These are phyloP conservation scores for Campylomormyrus tamandua DNA, from an alignment of 2,113 vertebrate genomes.

Conservation along the genomic window DNA sequence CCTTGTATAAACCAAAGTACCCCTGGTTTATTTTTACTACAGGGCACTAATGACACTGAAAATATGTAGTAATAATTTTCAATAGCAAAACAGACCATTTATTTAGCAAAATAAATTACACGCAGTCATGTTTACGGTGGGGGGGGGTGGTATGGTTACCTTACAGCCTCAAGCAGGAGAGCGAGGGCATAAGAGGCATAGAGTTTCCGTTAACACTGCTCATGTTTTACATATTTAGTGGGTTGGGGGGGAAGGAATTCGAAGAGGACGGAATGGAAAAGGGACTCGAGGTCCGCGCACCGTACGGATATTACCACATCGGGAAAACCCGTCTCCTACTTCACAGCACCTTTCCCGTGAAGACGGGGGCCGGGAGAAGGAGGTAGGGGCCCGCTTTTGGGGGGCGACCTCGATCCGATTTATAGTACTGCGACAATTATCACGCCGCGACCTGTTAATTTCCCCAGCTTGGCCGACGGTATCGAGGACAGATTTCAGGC, in stretches of 20 bases:
- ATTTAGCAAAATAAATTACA: not conserved
- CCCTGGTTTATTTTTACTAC: not conserved
- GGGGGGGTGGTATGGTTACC: not conserved
- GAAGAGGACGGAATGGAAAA: not conserved
- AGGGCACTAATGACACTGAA: not conserved
- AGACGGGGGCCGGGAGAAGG: not conserved
- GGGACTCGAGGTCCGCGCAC: not conserved
- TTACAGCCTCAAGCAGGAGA: not conserved
- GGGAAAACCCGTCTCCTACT: not conserved
- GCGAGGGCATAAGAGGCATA: not conserved
- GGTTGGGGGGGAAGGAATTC: not conserved
- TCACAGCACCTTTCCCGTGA: not conserved
- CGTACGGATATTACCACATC: not conserved
- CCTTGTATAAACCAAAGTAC: not conserved
- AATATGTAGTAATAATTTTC: not conserved
- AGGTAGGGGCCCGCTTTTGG: conserved; percentile 21
- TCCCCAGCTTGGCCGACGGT: conserved; percentile 28
- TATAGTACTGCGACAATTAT: conserved; percentile 25
- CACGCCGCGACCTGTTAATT: conserved; percentile 16
- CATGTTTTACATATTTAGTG: not conserved
- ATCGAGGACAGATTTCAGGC: conserved; percentile 28
- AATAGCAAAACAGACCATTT: not conserved
- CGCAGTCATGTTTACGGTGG: not conserved
- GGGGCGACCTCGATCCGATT: not conserved
- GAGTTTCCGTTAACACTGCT: not conserved